Percentiles rank a stretch among this genome's conserved stretches.
These are phyloP conservation scores for Drusus annulatus DNA, from an alignment of 1,140 invertebrate species.

Conservation along the genomic window DNA sequence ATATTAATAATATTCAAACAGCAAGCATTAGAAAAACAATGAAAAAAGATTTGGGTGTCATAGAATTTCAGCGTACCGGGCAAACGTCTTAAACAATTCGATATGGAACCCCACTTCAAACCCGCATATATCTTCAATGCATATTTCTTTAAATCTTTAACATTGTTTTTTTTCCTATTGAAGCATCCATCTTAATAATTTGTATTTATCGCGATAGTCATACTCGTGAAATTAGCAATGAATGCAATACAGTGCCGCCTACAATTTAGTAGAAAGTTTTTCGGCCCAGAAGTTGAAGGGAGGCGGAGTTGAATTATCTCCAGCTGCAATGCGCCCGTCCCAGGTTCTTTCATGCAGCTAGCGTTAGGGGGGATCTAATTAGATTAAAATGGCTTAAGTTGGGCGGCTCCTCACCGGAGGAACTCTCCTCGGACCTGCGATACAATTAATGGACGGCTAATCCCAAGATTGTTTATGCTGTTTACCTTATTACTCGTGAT, in stretches of 20 bases:
- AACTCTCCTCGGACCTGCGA: conserved; percentile 29
- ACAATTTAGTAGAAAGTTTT: conserved; percentile 3
- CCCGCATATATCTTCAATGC: no score
- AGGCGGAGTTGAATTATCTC: conserved; percentile 32
- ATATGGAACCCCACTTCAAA: no score
- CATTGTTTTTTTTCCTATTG: no score
- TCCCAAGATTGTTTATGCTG: conserved; percentile 34
- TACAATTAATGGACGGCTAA: conserved; percentile 28
- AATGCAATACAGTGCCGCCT: neutral
- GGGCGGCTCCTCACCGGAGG: neutral
- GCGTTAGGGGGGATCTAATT: conserved; percentile 39
- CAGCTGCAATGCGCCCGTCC: conserved; percentile 42
- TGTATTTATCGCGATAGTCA: no score
- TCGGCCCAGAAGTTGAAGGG: conserved; percentile 11
- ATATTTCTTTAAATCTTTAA: no score
- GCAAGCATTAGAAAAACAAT: no score
- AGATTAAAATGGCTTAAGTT: conserved; percentile 41
- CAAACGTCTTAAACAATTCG: no score
- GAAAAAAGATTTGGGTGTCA: no score
- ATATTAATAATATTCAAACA: no score
- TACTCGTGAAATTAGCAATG: no score
- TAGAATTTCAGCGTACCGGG: no score
- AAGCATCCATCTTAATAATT: no score
- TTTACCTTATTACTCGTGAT: neutral
- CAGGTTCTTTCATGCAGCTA: conserved; percentile 41